These are phyloP conservation scores for Cygnus olor DNA, from an alignment of 2,797 vertebrate species.

Conservation along the genomic window DNA sequence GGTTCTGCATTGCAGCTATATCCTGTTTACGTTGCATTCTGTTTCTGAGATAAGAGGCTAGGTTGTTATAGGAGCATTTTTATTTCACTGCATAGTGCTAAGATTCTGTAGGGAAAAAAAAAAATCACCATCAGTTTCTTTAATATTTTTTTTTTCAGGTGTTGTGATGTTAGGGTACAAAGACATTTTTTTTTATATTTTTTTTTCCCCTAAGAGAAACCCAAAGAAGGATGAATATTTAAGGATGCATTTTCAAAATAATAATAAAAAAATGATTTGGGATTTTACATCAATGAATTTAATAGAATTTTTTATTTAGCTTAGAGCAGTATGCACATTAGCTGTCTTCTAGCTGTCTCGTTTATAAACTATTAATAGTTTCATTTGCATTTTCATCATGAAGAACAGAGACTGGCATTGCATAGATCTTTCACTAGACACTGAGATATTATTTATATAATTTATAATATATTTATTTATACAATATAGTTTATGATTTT, in stretches of 20 bases:
- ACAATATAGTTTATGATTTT: conserved; percentile 56
- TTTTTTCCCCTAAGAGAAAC: neutral
- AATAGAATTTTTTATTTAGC: conserved; percentile 58
- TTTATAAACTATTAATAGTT: conserved; percentile 73
- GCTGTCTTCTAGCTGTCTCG: conserved; percentile 13
- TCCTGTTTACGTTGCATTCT: conserved; percentile 1
- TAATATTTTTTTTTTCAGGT: neutral
- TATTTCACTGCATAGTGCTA: neutral
- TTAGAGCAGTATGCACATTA: conserved; percentile 46
- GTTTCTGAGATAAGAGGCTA: conserved; percentile 11
- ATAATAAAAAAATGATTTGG: conserved; percentile 23
- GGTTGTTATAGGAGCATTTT: neutral
- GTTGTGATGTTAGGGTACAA: neutral
- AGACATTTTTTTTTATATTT: neutral
- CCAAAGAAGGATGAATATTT: conserved; percentile 39
- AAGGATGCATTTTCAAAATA: conserved; percentile 45
- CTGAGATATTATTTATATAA: conserved; percentile 62
- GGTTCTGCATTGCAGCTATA: conserved; percentile 37
- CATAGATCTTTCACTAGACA: conserved; percentile 49
- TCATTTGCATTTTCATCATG: conserved; percentile 72
- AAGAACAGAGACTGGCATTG: conserved; percentile 33
- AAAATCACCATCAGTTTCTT: neutral
- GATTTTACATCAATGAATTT: conserved; percentile 8
- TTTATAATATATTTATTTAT: neutral
- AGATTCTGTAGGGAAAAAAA: neutral